These are phyloP conservation scores for Strigops habroptila DNA, from an alignment of 2,113 vertebrate species.

Conservation along the genomic window DNA sequence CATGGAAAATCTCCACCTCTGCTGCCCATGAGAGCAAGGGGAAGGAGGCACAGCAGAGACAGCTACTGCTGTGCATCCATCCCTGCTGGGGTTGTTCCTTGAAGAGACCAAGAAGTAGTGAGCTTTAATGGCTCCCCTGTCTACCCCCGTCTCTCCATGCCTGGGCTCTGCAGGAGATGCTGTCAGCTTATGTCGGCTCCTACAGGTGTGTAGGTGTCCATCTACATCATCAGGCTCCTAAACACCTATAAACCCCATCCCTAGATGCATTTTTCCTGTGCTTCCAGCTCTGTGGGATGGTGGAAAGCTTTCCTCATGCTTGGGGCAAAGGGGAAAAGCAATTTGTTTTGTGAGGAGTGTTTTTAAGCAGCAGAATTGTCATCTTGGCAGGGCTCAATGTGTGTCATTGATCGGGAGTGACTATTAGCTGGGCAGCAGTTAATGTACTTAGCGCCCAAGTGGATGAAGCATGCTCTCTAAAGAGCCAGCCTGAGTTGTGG, in stretches of 20 bases:
- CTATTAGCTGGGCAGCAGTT: conserved; percentile 40
- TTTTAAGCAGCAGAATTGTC: conserved; percentile 42
- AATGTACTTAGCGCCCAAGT: background rate
- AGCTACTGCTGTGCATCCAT: background rate
- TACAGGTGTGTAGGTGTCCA: background rate
- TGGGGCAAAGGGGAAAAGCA: background rate
- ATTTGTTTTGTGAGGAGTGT: background rate
- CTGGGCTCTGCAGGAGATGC: background rate
- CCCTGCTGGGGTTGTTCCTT: background rate
- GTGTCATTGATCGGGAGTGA: conserved; percentile 42
- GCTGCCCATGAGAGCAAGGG: background rate
- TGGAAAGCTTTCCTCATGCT: background rate
- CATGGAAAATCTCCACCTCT: background rate
- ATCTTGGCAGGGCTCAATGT: conserved; percentile 38
- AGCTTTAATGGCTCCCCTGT: background rate
- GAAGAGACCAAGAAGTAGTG: background rate
- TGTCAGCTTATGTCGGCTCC: background rate
- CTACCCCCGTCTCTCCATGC: background rate
- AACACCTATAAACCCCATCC: background rate
- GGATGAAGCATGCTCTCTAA: background rate
- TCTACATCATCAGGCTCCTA: background rate
- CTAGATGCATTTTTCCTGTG: background rate
- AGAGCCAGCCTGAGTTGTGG: background rate
- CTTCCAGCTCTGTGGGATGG: background rate
- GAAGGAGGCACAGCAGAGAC: background rate